Conservation (phyloP, 2,113 vertebrate species). For the Silurus asotus region DNA sequence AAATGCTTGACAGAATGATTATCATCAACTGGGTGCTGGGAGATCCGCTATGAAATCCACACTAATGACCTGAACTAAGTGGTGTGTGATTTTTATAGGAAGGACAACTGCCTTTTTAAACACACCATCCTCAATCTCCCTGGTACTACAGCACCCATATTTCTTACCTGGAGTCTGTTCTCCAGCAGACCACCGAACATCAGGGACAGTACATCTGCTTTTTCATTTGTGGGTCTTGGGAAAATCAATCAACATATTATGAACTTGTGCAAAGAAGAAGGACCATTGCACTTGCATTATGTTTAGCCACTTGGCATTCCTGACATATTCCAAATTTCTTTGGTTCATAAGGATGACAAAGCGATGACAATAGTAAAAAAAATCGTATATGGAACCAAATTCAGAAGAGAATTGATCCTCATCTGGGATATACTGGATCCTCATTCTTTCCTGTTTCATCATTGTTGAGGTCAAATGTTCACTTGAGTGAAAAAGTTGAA, state of each 20-base stretch:
- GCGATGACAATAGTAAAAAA: neutral
- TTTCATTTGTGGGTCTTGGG: constrained; percentile 4
- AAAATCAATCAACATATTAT: neutral
- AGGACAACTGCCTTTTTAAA: neutral
- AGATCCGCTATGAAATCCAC: neutral
- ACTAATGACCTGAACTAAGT: neutral
- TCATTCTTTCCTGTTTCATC: no score
- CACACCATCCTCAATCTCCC: neutral
- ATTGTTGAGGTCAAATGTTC: no score
- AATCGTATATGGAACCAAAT: no score
- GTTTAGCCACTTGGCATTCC: constrained; percentile 25
- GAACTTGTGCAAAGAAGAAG: neutral
- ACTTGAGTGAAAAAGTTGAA: no score
- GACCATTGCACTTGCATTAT: constrained; percentile 16
- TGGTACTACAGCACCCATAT: neutral
- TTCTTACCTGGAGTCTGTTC: neutral
- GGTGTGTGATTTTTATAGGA: neutral
- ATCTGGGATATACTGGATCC: no score
- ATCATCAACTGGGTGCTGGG: neutral
- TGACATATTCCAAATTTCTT: constrained; percentile 22
- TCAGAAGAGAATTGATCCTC: no score
- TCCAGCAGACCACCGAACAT: constrained; percentile 3
- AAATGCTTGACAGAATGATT: neutral
- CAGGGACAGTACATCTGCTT: constrained; percentile 24
- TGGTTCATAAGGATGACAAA: neutral